A percentile compares a stretch with the other conserved stretches of the same genome.
phyloP scores from a whole-genome alignment of 1,140 invertebrate species.

The Helicorthomorpha holstii region DNA sequence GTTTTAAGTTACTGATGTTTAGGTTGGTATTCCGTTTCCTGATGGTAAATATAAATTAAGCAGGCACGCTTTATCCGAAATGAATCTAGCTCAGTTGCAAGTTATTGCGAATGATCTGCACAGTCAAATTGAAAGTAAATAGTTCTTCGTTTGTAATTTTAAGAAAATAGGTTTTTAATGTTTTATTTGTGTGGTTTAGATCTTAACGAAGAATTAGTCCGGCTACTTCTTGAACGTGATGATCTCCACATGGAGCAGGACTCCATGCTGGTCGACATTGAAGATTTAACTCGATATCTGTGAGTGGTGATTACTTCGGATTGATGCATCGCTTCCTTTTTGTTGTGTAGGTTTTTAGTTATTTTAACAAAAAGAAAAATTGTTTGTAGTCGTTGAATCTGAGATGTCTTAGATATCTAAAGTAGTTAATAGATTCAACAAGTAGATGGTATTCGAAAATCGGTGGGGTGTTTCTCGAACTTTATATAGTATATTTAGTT shows the following conservation, averaged over 20 bases:
- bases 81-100: conserved; percentile 88
- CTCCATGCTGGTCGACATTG: conserved; percentile 90
- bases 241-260: conserved; percentile 94
- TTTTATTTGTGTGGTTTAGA: conserved; percentile 20
- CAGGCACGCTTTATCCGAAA: conserved; percentile 65
- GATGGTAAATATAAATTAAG: conserved; percentile 60
- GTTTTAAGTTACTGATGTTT: conserved; percentile 3
- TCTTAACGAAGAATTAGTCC: conserved; percentile 72
- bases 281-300: conserved; percentile 82
- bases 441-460: too few relatives aligned
- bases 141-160: neutral
- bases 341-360: too few relatives aligned
- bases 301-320: too few relatives aligned
- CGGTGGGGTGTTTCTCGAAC: too few relatives aligned
- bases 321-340: too few relatives aligned
- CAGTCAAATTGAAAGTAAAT: conserved; percentile 67
- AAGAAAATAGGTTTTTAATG: neutral
- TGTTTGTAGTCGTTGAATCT: too few relatives aligned
- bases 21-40: conserved; percentile 66
- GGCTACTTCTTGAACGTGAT: conserved; percentile 69
- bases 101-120: conserved; percentile 87
- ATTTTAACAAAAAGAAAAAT: too few relatives aligned
- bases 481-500: too few relatives aligned
- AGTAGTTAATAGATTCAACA: too few relatives aligned
- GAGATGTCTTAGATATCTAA: too few relatives aligned